Percentiles rank a stretch among this genome's conserved stretches.
Evolutionary conservation across 2,113 vertebrate genomes (phyloP).

Genomic region (Hiodon alosoides): DNA sequence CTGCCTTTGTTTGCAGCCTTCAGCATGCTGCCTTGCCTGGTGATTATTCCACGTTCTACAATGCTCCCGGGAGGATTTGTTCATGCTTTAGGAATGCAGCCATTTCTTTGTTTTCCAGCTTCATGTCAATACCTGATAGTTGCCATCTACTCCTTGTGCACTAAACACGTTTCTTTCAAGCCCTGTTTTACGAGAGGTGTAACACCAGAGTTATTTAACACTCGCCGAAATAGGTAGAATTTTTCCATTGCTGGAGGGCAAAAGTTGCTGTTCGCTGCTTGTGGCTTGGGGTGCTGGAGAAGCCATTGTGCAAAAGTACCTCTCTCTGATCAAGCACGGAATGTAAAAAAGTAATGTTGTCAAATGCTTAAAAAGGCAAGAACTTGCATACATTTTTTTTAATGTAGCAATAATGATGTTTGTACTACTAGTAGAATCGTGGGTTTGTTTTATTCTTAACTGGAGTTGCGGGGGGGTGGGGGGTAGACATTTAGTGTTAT

Average conservation of each 20-base stretch:
- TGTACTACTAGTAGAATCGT: not conserved
- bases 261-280: not conserved
- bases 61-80: slow-evolving; percentile 47
- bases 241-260: not conserved
- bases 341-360: not conserved
- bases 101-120: slow-evolving; percentile 43
- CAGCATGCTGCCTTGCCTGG: slow-evolving; percentile 24
- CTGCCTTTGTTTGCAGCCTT: too few species aligned
- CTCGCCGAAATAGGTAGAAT: not conserved
- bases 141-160: slow-evolving; percentile 33
- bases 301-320: too few species aligned
- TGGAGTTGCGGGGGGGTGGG: not conserved
- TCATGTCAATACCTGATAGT: slow-evolving; percentile 58
- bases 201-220: too few species aligned
- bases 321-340: not conserved
- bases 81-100: slow-evolving; percentile 57
- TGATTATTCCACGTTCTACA: slow-evolving; percentile 47
- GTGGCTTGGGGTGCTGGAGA: too few species aligned
- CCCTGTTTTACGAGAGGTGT: not conserved
- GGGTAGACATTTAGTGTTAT: too few species aligned
- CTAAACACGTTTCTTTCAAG: slow-evolving; percentile 22
- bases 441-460: not conserved
- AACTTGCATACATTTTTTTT: not conserved
- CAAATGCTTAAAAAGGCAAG: too few species aligned
- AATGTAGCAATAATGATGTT: not conserved